Conservation (phyloP, 2,888 invertebrate species). For the Lymantria monacha region DNA sequence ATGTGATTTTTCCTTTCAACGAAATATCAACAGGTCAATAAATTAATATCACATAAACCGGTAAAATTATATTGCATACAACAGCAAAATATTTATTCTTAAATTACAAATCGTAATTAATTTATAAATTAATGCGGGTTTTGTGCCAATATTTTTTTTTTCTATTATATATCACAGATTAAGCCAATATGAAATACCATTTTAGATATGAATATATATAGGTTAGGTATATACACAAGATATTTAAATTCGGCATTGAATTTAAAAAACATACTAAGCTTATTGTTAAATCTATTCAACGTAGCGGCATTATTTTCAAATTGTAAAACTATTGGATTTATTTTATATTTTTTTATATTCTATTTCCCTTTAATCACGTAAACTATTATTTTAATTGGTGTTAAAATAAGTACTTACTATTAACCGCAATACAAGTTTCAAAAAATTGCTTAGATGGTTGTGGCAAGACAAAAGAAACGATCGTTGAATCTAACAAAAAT, state of each 20-base stretch:
- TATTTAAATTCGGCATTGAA: slow-evolving; percentile 46
- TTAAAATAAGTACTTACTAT: too few relatives aligned
- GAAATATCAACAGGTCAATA: slow-evolving; percentile 52
- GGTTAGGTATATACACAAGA: slow-evolving; percentile 23
- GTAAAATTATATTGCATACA: slow-evolving; percentile 15
- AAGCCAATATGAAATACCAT: slow-evolving; percentile 67
- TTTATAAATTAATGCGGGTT: slow-evolving; percentile 32
- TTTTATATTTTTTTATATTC: neutral
- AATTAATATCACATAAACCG: slow-evolving; percentile 50
- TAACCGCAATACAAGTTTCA: too few relatives aligned
- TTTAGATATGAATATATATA: slow-evolving; percentile 34
- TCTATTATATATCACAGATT: slow-evolving; percentile 72
- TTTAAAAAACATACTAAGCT: slow-evolving; percentile 40
- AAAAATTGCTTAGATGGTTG: too few relatives aligned
- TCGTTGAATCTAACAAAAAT: too few relatives aligned
- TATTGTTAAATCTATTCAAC: slow-evolving; percentile 11
- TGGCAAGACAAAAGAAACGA: too few relatives aligned
- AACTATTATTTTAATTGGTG: too few relatives aligned
- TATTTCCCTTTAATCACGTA: neutral
- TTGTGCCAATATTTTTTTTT: slow-evolving; percentile 55
- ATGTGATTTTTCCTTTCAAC: slow-evolving; percentile 18
- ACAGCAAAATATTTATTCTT: slow-evolving; percentile 27
- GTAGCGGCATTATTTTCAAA: slow-evolving; percentile 13
- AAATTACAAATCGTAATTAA: slow-evolving; percentile 13
- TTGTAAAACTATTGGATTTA: too few relatives aligned